phyloP scores from a whole-genome alignment of 2,113 vertebrate genomes.

The Pygoscelis antarcticus region DNA sequence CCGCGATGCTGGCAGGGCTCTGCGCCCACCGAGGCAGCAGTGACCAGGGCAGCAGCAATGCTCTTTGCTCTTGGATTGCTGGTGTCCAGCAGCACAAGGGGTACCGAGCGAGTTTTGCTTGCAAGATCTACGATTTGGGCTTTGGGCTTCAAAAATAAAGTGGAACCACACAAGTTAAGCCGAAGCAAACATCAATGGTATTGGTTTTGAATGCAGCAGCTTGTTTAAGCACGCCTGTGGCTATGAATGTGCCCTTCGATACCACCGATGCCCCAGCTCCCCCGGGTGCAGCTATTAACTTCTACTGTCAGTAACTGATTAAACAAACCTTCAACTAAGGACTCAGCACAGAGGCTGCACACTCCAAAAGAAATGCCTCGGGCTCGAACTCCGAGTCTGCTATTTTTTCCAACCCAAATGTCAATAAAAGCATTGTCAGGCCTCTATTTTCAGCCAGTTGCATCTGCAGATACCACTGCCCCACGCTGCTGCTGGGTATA shows the following conservation, averaged over 20 bases:
- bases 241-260: constrained; percentile 10
- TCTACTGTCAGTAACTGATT: constrained; percentile 51
- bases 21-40: background rate
- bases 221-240: constrained; percentile 19
- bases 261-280: background rate
- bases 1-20: accelerated
- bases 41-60: background rate
- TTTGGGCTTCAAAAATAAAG: background rate
- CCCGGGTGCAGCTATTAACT: background rate
- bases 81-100: background rate
- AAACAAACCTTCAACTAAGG: background rate
- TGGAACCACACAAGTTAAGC: background rate
- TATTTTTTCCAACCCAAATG: constrained; percentile 32
- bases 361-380: background rate
- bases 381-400: background rate
- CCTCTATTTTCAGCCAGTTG: background rate
- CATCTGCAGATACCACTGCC: background rate
- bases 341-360: background rate
- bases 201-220: background rate
- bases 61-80: background rate
- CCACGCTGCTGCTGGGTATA: background rate
- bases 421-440: constrained; percentile 58
- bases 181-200: background rate
- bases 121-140: background rate
- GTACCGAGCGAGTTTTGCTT: accelerated